Base-by-base conservation (phyloP, 2,888 invertebrate genomes). In the Trichacis sp. region DNA sequence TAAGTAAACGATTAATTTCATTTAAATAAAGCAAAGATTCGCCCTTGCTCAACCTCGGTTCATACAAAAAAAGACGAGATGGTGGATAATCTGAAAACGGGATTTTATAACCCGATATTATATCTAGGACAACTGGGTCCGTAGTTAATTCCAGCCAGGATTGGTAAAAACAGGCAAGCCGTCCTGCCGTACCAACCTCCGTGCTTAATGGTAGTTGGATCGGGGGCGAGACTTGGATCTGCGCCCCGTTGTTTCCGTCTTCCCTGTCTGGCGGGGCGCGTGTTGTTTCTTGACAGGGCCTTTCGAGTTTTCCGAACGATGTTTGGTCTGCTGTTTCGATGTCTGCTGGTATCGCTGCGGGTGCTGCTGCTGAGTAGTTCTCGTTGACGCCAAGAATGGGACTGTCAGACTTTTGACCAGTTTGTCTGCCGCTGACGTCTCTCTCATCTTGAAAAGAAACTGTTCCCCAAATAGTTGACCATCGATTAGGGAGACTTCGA, bases 401-500 rank as follows among this genome's bases (percentile, higher is more conserved):
- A 14, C 48, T 0, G 60, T 60, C 17, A 60, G 5, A 6, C 6
- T 42, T 40, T 60, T 53, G 5, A 60, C 49, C 5, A 60, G 2
- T 36, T 60, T 60, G 49, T 64, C 60, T 1, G 60, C 53, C 6
- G 60, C 53, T 24, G 43, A 9, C 1, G 61, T 45, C 1, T 65
- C 65, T 11, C 18, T 29, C 53, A 65, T 49, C 17, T 40, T 65
- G 0, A 3, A n/a, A 1, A 65, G 6, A 12, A 56, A 66, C 14
- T 61, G 50, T 12, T 66, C 61, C 5, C 51, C 61, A 19, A 66
- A 66, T 1, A 62, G 17, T n/a, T 57, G 42, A 4, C 30, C 50
- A 12, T 65, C 61, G n/a, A 61, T 20, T 2, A 36, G 54, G 6
- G 60, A 61, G 18, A 42, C 38, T 8, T 62, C 56, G 0, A 56